Evolutionary conservation across 1,140 invertebrate genomes (phyloP), one percentile per base, ranked within the genome.

Genomic region (Zaprionus gabonicus): DNA sequence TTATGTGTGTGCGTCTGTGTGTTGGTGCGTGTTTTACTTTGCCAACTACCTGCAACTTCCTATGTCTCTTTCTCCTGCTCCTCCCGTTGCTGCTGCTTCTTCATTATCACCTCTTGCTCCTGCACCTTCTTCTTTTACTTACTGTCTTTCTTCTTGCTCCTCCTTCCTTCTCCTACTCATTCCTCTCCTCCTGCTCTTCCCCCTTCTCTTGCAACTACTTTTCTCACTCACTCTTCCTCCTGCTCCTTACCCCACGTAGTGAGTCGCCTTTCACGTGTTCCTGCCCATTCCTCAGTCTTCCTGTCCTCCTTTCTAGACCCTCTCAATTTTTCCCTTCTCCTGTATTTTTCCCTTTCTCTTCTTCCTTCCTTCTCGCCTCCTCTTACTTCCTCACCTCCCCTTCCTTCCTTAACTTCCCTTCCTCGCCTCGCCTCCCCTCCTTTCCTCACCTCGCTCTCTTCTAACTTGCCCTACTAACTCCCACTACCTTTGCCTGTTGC

Each of bases 1-100:
- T 57, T 51, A 9, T 57, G n/a, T 17, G 15, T 60, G 3, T 69
- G 28, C n/a, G 20, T 60, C 23, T 44, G 10, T 38, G 31, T 17
- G 20, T 53, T 69, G 41, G 57, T 31, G 9, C 2, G 6, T 28
- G 31, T 9, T 34, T 20, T 20, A 34, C 34, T 44, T 60, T n/a
- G 17, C 20, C 7, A 41, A 41, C 38, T 41, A 41, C 38, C 38
- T 41, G 38, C 38, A n/a, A 6, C 15, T n/a, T 5, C 6, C 6
- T 5, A 0, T 3, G n/a, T 0, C n/a, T 20, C 41, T 3, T 46
- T 3, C 41, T 46, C 2, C 41, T 20, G 6, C 41, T 17, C 0
- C 7, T 46, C 1, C 31, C 9, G 31, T 0, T 34, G 31, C 9
- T 10, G 31, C 31, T 34, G 2, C 9, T 34, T 2, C 31, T 34